Evolutionary conservation across 2,113 vertebrate genomes (phyloP), one percentile per base, ranked within the genome.

Genomic region (Proterorhinus semilunaris): DNA sequence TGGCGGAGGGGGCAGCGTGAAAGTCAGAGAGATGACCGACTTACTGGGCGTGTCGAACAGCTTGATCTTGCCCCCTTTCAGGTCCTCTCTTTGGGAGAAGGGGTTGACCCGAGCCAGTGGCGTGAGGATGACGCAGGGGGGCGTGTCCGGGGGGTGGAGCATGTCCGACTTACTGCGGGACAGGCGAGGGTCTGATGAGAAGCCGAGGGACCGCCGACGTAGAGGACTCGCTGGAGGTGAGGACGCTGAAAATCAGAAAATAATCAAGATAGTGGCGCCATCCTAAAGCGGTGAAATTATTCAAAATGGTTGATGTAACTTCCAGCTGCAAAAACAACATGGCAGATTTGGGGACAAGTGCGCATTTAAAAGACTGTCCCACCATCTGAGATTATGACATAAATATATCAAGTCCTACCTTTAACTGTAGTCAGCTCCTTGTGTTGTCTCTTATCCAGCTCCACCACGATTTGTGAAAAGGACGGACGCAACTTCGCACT

Each of bases 41-140:
- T 96, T 98, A 93, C 95, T 98, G 6, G 96, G 96, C 0, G 93
- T 96, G 83, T 98, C 96, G 0, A 95, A 95, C 48, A 99, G 93
- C 89, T 99, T 99, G 87, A 96, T 98, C 82, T 95, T 94, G 17
- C 97, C 97, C 0, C 97, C 96, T 46, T 95, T 95, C 57, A 99
- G 93, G 84, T 98, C 98, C 84, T 98, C 92, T 1, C 95, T 91
- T 16, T 91, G 94, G 11, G 96, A 98, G 87, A 99, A 99, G 49
- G 98, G 98, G 86, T 98, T 99, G 80, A 98, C 74, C 0, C 95
- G 93, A 7, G 91, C 76, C 0, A 88, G 89, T 0, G 17, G 87
- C 3, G 94, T 93, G 44, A 55, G 10, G 21, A 59, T 50, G 66
- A 17, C 47, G 44, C 87, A 78, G 0, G 90, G 83, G 0, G 91